Evolutionary conservation across 2,113 vertebrate genomes (phyloP).

Genomic region (Dolichallabes microphthalmus): DNA sequence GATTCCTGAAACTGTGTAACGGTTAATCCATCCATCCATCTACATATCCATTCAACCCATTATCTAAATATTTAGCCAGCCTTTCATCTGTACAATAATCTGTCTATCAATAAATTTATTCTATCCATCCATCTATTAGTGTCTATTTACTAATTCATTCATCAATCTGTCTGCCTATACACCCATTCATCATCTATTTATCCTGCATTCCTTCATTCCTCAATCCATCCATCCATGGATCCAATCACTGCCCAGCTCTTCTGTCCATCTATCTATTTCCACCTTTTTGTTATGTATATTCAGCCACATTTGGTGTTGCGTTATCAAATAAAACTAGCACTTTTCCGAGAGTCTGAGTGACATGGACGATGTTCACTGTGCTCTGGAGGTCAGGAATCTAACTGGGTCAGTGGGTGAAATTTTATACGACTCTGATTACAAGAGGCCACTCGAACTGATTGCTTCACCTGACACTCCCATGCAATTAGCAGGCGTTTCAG

Average conservation of each 20-base stretch:
- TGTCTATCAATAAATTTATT: not conserved
- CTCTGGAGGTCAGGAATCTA: not conserved
- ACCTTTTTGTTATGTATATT: not conserved
- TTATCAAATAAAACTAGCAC: not conserved
- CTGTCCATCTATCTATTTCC: not conserved
- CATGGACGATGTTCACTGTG: not conserved
- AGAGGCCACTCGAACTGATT: not conserved
- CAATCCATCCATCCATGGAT: not conserved
- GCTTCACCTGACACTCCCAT: not conserved
- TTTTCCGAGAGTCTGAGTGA: not conserved
- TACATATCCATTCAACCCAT: not conserved
- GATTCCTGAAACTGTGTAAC: too few relatives aligned
- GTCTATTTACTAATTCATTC: too few relatives aligned
- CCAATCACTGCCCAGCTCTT: not conserved
- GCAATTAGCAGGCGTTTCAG: not conserved
- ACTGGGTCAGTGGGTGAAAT: not conserved
- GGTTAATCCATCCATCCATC: too few relatives aligned
- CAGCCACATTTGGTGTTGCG: not conserved
- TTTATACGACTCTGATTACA: slow-evolving; percentile 1
- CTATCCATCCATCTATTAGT: not conserved
- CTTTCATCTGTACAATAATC: not conserved
- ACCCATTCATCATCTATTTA: not conserved
- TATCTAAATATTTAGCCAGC: not conserved
- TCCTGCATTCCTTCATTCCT: not conserved
- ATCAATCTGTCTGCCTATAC: not conserved